A percentile compares a stretch with the other conserved stretches of the same genome.
phyloP scores from a whole-genome alignment of 2,888 invertebrate genomes.

The Lomographa bimaculata region DNA sequence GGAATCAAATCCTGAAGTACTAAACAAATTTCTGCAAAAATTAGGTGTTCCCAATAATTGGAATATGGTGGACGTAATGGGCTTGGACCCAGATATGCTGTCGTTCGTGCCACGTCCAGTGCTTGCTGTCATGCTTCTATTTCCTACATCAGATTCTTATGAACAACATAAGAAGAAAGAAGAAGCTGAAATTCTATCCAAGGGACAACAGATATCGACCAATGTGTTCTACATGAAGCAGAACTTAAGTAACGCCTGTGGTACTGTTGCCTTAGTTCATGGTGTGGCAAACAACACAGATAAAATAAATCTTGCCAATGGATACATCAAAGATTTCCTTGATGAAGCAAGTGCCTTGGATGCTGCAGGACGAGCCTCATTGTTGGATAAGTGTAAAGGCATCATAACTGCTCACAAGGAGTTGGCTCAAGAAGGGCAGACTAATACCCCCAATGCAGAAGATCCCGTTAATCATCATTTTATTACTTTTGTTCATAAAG shows the following conservation, averaged over 20 bases:
- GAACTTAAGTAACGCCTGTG: slow-evolving; percentile 96
- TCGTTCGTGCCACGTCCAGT: slow-evolving; percentile 94
- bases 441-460: slow-evolving; percentile 90
- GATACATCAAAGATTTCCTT: slow-evolving; percentile 89
- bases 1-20: slow-evolving; percentile 85
- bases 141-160: slow-evolving; percentile 91
- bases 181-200: slow-evolving; percentile 82
- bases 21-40: slow-evolving; percentile 88
- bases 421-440: slow-evolving; percentile 95
- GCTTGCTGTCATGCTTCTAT: slow-evolving; percentile 92
- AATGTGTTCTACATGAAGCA: slow-evolving; percentile 94
- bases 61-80: slow-evolving; percentile 95
- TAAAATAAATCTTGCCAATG: slow-evolving; percentile 85
- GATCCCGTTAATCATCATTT: slow-evolving; percentile 95
- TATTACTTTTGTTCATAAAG: slow-evolving; percentile 92
- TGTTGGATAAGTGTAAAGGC: slow-evolving; percentile 88
- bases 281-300: slow-evolving; percentile 95
- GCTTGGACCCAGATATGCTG: slow-evolving; percentile 93
- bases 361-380: slow-evolving; percentile 89
- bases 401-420: slow-evolving; percentile 93
- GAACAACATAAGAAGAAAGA: slow-evolving; percentile 86
- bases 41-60: slow-evolving; percentile 92
- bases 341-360: slow-evolving; percentile 86
- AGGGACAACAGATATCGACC: slow-evolving; percentile 81
- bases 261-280: slow-evolving; percentile 97